A percentile compares a stretch with the other conserved stretches of the same genome.
Conservation (phyloP, 2,113 vertebrate species). For the Myotis davidii region DNA sequence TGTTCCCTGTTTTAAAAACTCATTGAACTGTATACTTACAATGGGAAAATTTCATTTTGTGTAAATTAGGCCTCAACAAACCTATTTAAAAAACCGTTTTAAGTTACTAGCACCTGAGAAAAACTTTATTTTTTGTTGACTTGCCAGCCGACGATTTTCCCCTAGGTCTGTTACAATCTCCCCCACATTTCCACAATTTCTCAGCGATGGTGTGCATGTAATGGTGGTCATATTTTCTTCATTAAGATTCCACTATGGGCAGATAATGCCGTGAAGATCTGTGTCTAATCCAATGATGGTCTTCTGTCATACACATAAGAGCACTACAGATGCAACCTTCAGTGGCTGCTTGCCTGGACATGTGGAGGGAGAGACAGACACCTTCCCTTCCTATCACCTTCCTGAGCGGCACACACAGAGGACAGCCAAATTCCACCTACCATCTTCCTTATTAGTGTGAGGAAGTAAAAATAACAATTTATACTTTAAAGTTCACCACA, state of each 20-base stretch:
- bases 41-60: not conserved
- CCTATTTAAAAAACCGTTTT: not conserved
- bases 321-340: not conserved
- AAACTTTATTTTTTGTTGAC: not conserved
- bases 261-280: not conserved
- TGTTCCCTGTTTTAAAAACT: not conserved
- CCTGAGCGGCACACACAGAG: not conserved
- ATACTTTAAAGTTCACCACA: not conserved
- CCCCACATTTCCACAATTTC: not conserved
- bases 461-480: slow-evolving; percentile 29
- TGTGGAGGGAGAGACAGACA: not conserved
- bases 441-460: not conserved
- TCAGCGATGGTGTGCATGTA: not conserved
- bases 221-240: not conserved
- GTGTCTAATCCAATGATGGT: not conserved
- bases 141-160: not conserved
- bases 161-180: not conserved
- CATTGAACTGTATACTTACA: slow-evolving; percentile 24
- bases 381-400: not conserved
- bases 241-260: not conserved
- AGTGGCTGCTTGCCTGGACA: not conserved
- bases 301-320: not conserved
- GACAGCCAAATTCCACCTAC: not conserved
- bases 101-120: not conserved
- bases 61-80: slow-evolving; percentile 15